Conservation (phyloP, 2,888 invertebrate genomes). For the Eupithecia inturbata region DNA sequence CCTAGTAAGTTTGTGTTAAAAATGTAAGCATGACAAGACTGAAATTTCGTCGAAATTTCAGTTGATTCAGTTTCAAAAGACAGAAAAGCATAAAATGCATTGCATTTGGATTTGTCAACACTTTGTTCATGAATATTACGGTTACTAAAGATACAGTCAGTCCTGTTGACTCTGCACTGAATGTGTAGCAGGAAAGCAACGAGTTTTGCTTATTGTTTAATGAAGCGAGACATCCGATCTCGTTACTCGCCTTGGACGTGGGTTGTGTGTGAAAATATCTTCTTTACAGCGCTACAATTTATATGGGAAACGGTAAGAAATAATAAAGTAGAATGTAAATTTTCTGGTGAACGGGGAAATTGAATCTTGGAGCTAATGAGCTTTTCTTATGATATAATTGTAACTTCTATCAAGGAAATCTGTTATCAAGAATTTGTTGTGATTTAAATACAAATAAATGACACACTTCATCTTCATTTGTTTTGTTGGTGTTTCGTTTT, state of each 20-base stretch:
- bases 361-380: neutral
- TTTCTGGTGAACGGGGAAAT: neutral
- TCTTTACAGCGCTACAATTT: constrained; percentile 28
- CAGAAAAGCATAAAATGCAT: too few relatives aligned
- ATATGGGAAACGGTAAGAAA: constrained; percentile 23
- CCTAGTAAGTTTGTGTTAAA: too few relatives aligned
- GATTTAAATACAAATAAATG: too few relatives aligned
- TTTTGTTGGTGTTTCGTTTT: too few relatives aligned
- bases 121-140: neutral
- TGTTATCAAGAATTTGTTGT: too few relatives aligned
- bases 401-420: too few relatives aligned
- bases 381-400: neutral
- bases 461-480: too few relatives aligned
- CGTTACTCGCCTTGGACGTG: constrained; percentile 42
- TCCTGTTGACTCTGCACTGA: constrained; percentile 24
- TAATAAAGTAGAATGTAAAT: constrained; percentile 4
- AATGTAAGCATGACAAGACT: too few relatives aligned
- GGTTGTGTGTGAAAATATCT: constrained; percentile 41
- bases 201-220: constrained; percentile 56
- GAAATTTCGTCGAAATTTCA: neutral
- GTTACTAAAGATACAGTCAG: constrained; percentile 1
- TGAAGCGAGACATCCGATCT: constrained; percentile 45
- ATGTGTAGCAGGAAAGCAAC: constrained; percentile 48
- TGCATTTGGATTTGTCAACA: neutral
- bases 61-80: neutral